phyloP scores from a whole-genome alignment of 2,113 vertebrate genomes.

The Microtus montanus region DNA sequence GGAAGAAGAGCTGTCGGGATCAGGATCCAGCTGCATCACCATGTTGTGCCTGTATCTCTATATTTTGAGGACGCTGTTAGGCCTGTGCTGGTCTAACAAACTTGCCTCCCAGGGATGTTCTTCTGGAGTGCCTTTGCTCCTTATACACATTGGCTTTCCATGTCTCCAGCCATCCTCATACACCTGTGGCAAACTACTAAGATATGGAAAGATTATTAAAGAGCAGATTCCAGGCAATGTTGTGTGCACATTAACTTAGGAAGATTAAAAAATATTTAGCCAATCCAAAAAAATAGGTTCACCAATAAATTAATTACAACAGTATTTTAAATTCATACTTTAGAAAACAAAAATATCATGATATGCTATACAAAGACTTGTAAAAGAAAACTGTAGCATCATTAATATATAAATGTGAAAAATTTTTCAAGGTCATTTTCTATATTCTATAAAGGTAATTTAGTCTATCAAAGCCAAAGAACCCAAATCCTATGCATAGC shows the following conservation, averaged over 20 bases:
- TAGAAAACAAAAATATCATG: constrained; percentile 16
- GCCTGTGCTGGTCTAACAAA: too few species aligned
- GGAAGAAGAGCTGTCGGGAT: rapidly evolving
- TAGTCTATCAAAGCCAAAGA: not conserved
- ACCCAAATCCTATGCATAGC: not conserved
- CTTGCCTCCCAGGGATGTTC: not conserved
- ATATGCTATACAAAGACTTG: not conserved
- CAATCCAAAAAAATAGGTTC: not conserved
- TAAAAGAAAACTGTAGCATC: not conserved
- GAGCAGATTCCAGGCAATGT: not conserved
- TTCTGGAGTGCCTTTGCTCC: not conserved
- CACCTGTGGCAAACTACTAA: not conserved
- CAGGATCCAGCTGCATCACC: not conserved
- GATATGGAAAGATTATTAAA: not conserved
- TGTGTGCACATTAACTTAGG: too few species aligned
- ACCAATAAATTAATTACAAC: not conserved
- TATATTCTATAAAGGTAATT: not conserved
- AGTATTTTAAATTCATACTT: not conserved
- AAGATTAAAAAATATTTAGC: not conserved
- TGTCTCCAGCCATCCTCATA: too few species aligned
- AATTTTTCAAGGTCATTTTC: not conserved
- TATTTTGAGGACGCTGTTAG: not conserved
- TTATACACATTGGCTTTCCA: not conserved
- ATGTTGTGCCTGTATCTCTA: not conserved
- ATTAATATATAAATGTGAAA: not conserved